Base-by-base conservation (phyloP, 2,888 invertebrate species). In the Leucophora obtusa region DNA sequence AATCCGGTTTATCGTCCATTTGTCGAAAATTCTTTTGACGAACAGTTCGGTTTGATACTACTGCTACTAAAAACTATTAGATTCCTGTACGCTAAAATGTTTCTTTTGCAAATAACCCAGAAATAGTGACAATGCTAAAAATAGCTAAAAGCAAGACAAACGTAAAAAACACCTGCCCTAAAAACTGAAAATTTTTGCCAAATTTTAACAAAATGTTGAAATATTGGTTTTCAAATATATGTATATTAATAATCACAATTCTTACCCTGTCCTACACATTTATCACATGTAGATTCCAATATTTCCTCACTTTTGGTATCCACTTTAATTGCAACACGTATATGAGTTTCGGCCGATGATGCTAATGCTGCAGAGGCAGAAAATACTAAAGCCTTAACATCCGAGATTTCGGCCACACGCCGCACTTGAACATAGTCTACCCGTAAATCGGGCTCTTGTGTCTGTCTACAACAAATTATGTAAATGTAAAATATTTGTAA, bases 361-460 rank as follows among this genome's bases (percentile, higher is more conserved):
- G 85, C 84, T 6, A 86, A 85, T 15, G 86, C 86, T 0, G 83
- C 65, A 2, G 59, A 21, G 10, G 85, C 85, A 0, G 87, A 82
- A 51, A 89, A 89, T 0, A 89, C 86, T n/a, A 87, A 72, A 0
- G 86, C 89, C 35, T 87, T 87, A 7, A 87, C 56, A 21, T 88
- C 88, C 21, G 86, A 87, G 4, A 85, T 28, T 0, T 86, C 86
- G 1, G 76, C 83, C 2, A 86, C 76, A 5, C 87, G 83, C 4
- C 86, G 86, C 8, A 90, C 77, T 79, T 90, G 90, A 0, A 90
- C 90, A 58, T 85, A 89, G 72, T 90, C 89, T 2, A 89, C 85
- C n/a, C 86, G 75, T 14, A 86, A 85, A 73, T 88, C 88, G 3
- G 81, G 82, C 35, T 86, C 85, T 33, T 86, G 78, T 51, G 15